phyloP scores from a whole-genome alignment of 2,888 invertebrate species.

The Pammene fasciana region DNA sequence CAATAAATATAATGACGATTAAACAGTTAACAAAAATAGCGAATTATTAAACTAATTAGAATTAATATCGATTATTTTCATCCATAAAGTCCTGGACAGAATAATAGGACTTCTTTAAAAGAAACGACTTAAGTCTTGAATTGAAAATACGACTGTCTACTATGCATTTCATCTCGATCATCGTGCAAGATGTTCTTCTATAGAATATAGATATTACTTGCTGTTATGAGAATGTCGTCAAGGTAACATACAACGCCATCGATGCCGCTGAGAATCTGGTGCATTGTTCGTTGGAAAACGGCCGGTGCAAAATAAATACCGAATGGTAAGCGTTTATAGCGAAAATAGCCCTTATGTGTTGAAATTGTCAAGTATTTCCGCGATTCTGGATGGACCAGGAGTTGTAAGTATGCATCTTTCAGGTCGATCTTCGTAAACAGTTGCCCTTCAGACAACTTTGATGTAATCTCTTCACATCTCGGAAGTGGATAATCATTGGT shows the following conservation, averaged over 20 bases:
- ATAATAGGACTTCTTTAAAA: too few relatives aligned
- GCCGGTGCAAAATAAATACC: conserved; percentile 1
- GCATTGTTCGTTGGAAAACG: conserved; percentile 17
- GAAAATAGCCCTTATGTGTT: conserved; percentile 13
- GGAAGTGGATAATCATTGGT: conserved; percentile 12
- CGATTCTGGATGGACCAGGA: conserved; percentile 1
- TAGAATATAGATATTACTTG: too few relatives aligned
- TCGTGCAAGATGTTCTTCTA: too few relatives aligned
- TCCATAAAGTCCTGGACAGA: too few relatives aligned
- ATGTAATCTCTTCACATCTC: conserved; percentile 9
- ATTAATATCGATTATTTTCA: too few relatives aligned
- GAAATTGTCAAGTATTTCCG: conserved; percentile 1
- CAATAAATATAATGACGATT: too few relatives aligned
- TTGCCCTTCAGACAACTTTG: conserved; percentile 2
- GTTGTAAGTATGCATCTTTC: conserved; percentile 7
- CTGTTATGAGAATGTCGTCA: conserved; percentile 8
- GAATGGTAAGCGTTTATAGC: background rate
- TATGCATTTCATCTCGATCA: too few relatives aligned
- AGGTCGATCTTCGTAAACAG: conserved; percentile 6
- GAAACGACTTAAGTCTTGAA: too few relatives aligned
- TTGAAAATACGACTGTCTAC: too few relatives aligned
- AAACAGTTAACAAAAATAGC: too few relatives aligned
- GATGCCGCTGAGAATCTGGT: conserved; percentile 12
- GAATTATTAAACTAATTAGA: too few relatives aligned
- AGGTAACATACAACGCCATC: conserved; percentile 14